A percentile compares a stretch with the other conserved stretches of the same genome.
phyloP scores from a whole-genome alignment of 2,797 vertebrate species.

The Cheirogaleus major region DNA sequence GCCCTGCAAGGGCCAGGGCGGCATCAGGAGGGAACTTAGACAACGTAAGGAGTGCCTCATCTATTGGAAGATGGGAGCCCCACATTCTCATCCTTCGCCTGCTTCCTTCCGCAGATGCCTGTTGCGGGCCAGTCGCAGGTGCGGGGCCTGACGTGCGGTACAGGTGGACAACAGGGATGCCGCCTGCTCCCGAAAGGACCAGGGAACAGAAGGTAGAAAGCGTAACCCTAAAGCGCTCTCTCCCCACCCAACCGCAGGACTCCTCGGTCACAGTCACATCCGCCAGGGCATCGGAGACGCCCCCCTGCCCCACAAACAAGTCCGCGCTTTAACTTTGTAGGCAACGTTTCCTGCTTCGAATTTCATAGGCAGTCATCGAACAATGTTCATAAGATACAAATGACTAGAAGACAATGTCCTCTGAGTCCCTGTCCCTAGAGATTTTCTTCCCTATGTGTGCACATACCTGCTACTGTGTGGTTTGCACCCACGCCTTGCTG shows the following conservation, averaged over 20 bases:
- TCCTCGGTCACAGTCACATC: neutral
- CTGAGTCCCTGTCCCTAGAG: neutral
- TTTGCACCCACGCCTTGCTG: neutral
- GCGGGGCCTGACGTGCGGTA: too few relatives aligned
- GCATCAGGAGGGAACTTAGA: too few relatives aligned
- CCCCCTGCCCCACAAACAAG: neutral
- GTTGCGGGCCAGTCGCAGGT: neutral
- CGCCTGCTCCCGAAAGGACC: neutral
- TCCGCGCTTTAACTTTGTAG: neutral
- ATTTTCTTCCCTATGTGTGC: neutral
- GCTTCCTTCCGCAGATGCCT: too few relatives aligned
- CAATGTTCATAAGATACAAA: neutral
- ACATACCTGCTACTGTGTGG: too few relatives aligned
- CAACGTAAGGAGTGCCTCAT: too few relatives aligned
- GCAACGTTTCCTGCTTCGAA: neutral
- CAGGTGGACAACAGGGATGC: neutral
- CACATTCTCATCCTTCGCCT: too few relatives aligned
- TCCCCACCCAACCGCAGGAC: fast-evolving
- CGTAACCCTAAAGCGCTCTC: neutral
- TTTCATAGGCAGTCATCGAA: neutral
- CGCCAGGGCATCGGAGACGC: neutral
- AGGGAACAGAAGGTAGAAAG: neutral
- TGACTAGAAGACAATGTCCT: neutral
- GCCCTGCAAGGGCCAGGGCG: too few relatives aligned
- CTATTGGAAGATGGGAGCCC: too few relatives aligned